Base-by-base conservation (phyloP, 2,797 vertebrate genomes). In the Sarcophilus harrisii region DNA sequence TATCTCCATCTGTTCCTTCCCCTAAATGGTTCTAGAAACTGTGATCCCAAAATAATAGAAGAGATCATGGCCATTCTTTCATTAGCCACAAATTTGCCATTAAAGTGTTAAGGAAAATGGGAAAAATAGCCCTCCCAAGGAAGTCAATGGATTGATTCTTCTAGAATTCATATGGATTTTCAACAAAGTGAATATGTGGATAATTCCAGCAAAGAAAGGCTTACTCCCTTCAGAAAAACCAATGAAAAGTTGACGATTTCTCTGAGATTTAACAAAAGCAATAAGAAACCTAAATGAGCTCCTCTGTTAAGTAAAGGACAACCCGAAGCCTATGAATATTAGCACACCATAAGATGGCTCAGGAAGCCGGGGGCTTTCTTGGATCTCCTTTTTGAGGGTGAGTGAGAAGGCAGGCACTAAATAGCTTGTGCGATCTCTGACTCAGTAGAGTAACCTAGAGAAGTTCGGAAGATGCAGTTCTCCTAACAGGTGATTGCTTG, bases 51-150 rank as follows among this genome's bases (percentile, higher is more conserved):
- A 92, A 57, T 93, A 96, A 95, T 91, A 95, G 96, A 97, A 96
- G 66, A 58, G 90, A 95, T 90, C 90, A 97, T 95, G 96, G 66
- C 66, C 92, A 95, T 38, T 91, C 95, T 96, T 95, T 97, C 96
- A 97, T 97, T 95, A 97, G 95, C 92, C 66, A 93, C 93, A 96
- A 93, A 94, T 91, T 92, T 94, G 92, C 93, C 92, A 58, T 66
- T 97, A 93, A 49, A 97, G 95, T 96, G 90, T 94, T 93, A 93
- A 93, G 91, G 92, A 90, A 58, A 60, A 95, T 9, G 13, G 94
- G 94, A 5, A 38, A 73, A 28, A 28, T 5, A 24, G 24, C 49
- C 21, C 27, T 87, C 9, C 45, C 38, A 87, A 87, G 87, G 38
- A 87, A 87, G 27, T 49, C 21, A 28, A 24, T 28, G 38, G 38